Conservation (phyloP, 1,140 invertebrate genomes). For the Drosophila paulistorum region DNA sequence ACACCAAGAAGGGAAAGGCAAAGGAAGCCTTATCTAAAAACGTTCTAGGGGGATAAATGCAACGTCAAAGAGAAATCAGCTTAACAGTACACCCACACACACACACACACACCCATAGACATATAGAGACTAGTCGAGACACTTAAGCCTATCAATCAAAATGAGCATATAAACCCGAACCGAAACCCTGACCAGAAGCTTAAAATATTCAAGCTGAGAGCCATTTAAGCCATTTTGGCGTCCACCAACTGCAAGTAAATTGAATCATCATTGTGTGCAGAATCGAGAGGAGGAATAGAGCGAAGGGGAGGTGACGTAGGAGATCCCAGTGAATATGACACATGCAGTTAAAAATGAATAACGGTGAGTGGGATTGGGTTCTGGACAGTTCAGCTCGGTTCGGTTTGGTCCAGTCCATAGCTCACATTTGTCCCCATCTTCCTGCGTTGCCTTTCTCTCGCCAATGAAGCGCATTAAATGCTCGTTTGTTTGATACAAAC, state of each 20-base stretch:
- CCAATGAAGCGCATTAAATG: constrained; percentile 60
- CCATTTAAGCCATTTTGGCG: constrained; percentile 59
- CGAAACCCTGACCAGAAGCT: constrained; percentile 57
- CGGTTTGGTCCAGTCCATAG: constrained; percentile 12
- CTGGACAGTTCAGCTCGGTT: constrained; percentile 10
- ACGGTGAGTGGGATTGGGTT: constrained; percentile 44
- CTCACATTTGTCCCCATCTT: neutral
- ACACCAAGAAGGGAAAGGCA: neutral
- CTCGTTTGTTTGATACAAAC: constrained; percentile 60
- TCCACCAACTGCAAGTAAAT: constrained; percentile 63
- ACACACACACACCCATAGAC: constrained; percentile 3
- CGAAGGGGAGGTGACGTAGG: neutral
- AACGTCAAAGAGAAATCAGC: constrained; percentile 46
- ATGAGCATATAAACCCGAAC: constrained; percentile 55
- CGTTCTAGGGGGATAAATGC: constrained; percentile 36
- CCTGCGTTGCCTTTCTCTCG: constrained; percentile 24
- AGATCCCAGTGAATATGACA: constrained; percentile 38
- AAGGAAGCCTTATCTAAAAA: constrained; percentile 40
- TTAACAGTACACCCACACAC: constrained; percentile 34
- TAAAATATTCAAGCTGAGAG: constrained; percentile 60
- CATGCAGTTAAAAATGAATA: constrained; percentile 75
- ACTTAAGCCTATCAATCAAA: constrained; percentile 72
- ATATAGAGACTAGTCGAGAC: constrained; percentile 14
- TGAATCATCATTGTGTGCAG: constrained; percentile 68
- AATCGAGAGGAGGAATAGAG: neutral